Conservation (phyloP, 2,113 vertebrate genomes). For the Barnardius zonarius region DNA sequence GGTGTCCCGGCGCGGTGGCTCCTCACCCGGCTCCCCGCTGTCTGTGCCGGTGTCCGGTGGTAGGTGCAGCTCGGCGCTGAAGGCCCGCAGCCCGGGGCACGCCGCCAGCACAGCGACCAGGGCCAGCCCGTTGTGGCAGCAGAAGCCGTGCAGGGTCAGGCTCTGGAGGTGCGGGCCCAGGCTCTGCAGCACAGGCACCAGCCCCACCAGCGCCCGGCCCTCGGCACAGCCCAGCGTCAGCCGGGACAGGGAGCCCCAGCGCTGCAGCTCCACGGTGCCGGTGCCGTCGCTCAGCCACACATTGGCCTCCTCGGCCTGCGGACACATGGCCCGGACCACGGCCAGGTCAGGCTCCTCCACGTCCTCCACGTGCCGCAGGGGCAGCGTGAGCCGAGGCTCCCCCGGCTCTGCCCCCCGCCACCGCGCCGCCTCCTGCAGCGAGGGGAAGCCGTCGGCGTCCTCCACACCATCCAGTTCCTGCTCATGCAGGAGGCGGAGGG, state of each 20-base stretch:
- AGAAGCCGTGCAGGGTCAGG: slow-evolving; percentile 58
- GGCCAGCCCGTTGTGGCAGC: background rate
- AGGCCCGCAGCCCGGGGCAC: slow-evolving; percentile 15
- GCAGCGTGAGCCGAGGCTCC: background rate
- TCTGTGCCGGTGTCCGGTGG: fast-evolving
- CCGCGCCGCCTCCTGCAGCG: background rate
- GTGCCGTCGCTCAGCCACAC: background rate
- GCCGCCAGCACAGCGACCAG: background rate
- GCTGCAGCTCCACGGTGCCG: fast-evolving
- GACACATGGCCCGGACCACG: background rate
- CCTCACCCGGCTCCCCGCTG: fast-evolving
- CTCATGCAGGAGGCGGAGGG: background rate
- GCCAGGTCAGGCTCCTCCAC: background rate
- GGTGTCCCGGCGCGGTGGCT: background rate
- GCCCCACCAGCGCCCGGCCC: background rate
- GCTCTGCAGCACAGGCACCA: background rate
- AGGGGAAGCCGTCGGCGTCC: background rate
- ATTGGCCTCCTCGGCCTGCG: background rate
- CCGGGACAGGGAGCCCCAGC: slow-evolving; percentile 7
- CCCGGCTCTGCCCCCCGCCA: fast-evolving
- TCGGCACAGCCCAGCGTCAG: background rate
- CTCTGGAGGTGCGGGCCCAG: background rate
- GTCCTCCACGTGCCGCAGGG: slow-evolving; percentile 34
- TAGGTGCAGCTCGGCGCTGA: background rate
- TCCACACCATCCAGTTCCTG: fast-evolving